Percentiles rank a stretch among this genome's conserved stretches.
These are phyloP conservation scores for Chaetodon trifasciatus DNA, from an alignment of 2,797 vertebrate genomes.

Conservation along the genomic window DNA sequence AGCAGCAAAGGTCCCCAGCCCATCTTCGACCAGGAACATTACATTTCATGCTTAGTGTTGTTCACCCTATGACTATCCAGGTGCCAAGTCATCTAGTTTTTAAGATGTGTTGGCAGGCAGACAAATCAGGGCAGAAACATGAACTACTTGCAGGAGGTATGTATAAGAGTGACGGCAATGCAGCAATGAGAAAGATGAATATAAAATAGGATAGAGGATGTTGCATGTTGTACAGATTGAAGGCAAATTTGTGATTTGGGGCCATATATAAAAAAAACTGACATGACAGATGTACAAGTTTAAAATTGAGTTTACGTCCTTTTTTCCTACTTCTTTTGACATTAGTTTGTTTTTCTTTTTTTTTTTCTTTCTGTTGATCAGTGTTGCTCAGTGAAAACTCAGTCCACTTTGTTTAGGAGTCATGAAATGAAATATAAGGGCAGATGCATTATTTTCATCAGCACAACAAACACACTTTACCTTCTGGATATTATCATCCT, in stretches of 20 bases:
- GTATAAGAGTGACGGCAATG: not conserved
- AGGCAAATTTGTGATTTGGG: not conserved
- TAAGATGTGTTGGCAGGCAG: not conserved
- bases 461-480: too few relatives aligned
- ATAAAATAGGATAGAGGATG: too few relatives aligned
- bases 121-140: not conserved
- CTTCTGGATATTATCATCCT: too few relatives aligned
- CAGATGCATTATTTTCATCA: too few relatives aligned
- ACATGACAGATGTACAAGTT: not conserved
- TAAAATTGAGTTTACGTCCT: not conserved
- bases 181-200: not conserved
- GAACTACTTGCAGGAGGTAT: not conserved
- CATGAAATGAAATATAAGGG: too few relatives aligned
- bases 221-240: too few relatives aligned
- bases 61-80: too few relatives aligned
- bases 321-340: not conserved
- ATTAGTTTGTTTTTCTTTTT: too few relatives aligned
- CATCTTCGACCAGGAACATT: not conserved
- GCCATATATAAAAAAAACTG: not conserved
- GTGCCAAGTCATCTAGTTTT: not conserved
- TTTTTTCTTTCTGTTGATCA: not conserved
- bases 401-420: too few relatives aligned
- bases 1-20: not conserved
- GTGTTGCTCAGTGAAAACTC: not conserved
- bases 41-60: not conserved